Evolutionary conservation across 2,113 vertebrate genomes (phyloP), one percentile per base, ranked within the genome.

Genomic region (Pipra filicauda): DNA sequence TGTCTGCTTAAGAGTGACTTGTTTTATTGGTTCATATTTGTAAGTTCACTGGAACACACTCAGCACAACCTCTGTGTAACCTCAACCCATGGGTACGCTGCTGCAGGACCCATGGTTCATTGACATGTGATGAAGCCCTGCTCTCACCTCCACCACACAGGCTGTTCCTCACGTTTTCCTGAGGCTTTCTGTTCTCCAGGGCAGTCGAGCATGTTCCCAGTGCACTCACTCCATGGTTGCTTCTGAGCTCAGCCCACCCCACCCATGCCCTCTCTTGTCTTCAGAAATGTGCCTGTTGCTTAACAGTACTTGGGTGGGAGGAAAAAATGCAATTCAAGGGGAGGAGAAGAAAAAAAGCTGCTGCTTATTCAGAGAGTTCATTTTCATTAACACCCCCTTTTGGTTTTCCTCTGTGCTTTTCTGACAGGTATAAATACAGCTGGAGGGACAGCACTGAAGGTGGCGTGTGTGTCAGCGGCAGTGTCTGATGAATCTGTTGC

Each of bases 401-500:
- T 97, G 2, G 19, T 88, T 95, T 74, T 92, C 15, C 54, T 65
- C 23, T 74, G 23, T 89, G 46, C 49, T 95, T 94, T 59, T 69
- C 62, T 67, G 59, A 35, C 54, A 98, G 98, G 96, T 89, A 33
- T 96, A 76, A 97, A 72, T 81, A 80, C 91, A 4, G 95, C 98
- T 95, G 97, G 97, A 58, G 98, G 97, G 79, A 93, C 97, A 0
- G 96, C 95, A 16, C 96, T 98, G 70, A 99, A 98, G 94, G 99
- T 98, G 93, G 98, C 98, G 1, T 98, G 99, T 41, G 99, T 99
- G 85, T 99, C 99, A 4, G 99, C 99, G 6, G 99, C 99, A 0
- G 98, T 99, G 89, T 99, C 99, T 1, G 99, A 99, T 33, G 99
- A 99, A 89, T 99, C 99, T 0, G 99, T 99, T 51, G 99, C 99